phyloP scores from a whole-genome alignment of 2,113 vertebrate genomes.

The Lagenorhynchus albirostris region DNA sequence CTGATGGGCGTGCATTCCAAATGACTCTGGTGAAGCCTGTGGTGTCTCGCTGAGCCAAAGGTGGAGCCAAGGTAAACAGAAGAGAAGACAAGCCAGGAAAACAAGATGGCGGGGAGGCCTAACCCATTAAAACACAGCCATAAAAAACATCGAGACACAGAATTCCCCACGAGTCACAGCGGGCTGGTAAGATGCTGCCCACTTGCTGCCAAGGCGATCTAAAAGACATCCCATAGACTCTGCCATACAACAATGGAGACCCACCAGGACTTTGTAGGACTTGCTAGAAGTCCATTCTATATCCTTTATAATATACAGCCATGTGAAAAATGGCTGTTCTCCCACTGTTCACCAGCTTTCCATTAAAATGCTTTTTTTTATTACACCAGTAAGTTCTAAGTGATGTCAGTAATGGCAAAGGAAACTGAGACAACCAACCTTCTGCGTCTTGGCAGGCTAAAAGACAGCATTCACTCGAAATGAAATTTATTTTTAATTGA shows the following conservation, averaged over 20 bases:
- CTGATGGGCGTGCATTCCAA: background rate
- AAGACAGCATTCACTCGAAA: background rate
- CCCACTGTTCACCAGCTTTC: background rate
- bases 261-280: background rate
- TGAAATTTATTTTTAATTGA: background rate
- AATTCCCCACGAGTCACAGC: background rate
- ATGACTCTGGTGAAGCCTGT: background rate
- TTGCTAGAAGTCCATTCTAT: background rate
- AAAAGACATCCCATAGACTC: background rate
- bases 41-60: conserved; percentile 12
- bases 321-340: background rate
- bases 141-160: background rate
- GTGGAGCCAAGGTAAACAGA: conserved; percentile 31
- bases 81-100: conserved; percentile 13
- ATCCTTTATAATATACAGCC: background rate
- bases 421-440: background rate
- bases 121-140: background rate
- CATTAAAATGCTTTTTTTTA: background rate
- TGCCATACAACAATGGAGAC: background rate
- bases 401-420: background rate
- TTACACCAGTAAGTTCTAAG: background rate
- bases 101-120: background rate
- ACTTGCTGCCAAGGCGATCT: background rate
- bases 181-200: background rate
- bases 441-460: background rate